These are phyloP conservation scores for Drosophila hydei DNA, from an alignment of 1,140 invertebrate genomes.

Conservation along the genomic window DNA sequence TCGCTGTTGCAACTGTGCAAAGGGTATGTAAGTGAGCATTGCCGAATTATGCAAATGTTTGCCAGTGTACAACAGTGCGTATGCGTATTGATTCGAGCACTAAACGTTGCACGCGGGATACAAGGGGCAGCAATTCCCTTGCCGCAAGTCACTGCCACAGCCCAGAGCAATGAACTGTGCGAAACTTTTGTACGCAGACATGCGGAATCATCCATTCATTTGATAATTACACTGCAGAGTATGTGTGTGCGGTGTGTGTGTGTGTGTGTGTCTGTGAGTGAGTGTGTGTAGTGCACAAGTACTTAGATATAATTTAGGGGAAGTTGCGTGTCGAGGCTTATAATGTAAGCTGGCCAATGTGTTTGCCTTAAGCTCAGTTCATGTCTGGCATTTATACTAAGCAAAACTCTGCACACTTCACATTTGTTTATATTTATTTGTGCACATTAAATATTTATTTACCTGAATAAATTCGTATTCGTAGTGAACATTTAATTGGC, in stretches of 20 bases:
- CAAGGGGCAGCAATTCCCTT: not conserved
- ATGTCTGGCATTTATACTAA: not conserved
- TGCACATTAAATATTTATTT: not conserved
- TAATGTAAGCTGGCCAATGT: conserved; percentile 12
- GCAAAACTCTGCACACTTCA: not conserved
- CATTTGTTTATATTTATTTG: conserved; percentile 1
- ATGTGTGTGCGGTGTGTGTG: not conserved
- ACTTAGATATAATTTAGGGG: conserved; percentile 1
- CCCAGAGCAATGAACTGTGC: conserved; percentile 22
- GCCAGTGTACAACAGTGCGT: conserved; percentile 56
- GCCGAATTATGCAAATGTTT: conserved; percentile 76
- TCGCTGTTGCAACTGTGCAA: conserved; percentile 42
- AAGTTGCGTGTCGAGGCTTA: not conserved
- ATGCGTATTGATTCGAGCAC: conserved; percentile 64
- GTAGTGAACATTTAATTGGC: no score
- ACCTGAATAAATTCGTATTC: not conserved
- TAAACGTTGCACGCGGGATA: not conserved
- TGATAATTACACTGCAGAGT: conserved; percentile 11
- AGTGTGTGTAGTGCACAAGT: not conserved
- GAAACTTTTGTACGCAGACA: conserved; percentile 18
- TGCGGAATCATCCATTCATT: conserved; percentile 20
- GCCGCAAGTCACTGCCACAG: not conserved
- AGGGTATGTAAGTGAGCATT: conserved; percentile 68
- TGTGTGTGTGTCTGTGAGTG: not conserved
- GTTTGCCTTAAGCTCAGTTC: conserved; percentile 4